phyloP scores from a whole-genome alignment of 2,888 invertebrate species.

The Limnephilus marmoratus region DNA sequence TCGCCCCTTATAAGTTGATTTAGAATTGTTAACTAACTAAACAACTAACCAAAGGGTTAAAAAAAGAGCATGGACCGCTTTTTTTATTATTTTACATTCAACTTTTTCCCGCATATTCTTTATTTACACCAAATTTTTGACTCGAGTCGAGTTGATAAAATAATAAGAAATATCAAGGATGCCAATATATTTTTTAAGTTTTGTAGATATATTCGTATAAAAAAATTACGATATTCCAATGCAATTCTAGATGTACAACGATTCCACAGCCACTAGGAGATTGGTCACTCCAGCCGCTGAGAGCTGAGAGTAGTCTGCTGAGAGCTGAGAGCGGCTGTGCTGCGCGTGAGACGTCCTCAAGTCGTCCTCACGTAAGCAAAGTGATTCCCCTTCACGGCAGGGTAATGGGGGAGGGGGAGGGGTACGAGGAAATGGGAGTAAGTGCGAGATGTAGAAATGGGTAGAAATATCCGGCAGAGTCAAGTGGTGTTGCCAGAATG shows the following conservation, averaged over 20 bases:
- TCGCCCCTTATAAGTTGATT: too few species aligned
- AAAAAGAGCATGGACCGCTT: too few species aligned
- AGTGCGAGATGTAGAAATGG: slow-evolving; percentile 62
- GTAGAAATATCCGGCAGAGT: slow-evolving; percentile 60
- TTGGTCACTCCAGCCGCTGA: slow-evolving; percentile 11
- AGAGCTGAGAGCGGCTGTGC: slow-evolving; percentile 31
- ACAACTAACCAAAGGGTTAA: too few species aligned
- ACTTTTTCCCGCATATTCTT: too few species aligned
- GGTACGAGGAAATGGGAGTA: slow-evolving; percentile 62
- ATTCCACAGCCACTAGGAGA: background rate
- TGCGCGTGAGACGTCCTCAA: slow-evolving; percentile 51
- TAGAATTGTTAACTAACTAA: too few species aligned
- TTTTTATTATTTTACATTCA: too few species aligned
- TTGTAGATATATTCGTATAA: background rate
- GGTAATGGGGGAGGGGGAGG: slow-evolving; percentile 19
- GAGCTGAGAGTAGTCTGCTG: background rate
- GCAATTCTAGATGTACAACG: background rate
- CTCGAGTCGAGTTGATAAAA: too few species aligned
- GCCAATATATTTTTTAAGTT: too few species aligned
- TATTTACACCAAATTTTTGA: too few species aligned
- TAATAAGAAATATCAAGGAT: too few species aligned
- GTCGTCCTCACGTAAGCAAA: slow-evolving; percentile 55
- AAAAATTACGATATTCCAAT: background rate
- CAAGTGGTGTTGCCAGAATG: slow-evolving; percentile 44
- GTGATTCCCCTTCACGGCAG: slow-evolving; percentile 61